Percentiles rank a stretch among this genome's conserved stretches.
phyloP scores from a whole-genome alignment of 2,888 invertebrate species.

The Piscicola geometra region DNA sequence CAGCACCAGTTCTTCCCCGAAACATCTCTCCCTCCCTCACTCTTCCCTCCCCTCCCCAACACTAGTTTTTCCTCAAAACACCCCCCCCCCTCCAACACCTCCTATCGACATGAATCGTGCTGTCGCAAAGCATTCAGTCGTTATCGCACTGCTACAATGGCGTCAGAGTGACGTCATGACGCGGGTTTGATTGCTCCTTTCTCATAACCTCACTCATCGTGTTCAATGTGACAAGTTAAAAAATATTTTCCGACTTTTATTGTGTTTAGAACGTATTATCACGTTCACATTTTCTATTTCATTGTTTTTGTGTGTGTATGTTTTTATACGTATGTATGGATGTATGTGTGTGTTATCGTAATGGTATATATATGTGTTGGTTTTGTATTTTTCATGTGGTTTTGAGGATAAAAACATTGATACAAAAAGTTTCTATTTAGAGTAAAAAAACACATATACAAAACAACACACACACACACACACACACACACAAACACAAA shows the following conservation, averaged over 20 bases:
- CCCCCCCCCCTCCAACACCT: not conserved
- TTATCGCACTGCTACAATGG: not conserved
- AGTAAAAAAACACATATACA: slow-evolving; percentile 3
- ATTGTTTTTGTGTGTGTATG: slow-evolving; percentile 15
- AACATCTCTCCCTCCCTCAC: no score
- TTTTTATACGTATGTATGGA: not conserved
- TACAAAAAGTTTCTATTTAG: not conserved
- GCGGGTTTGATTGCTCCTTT: not conserved
- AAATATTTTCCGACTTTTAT: not conserved
- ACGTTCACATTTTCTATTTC: not conserved
- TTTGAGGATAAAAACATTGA: no score
- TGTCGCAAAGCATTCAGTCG: not conserved
- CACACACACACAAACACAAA: slow-evolving; percentile 27
- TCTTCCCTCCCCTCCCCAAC: not conserved
- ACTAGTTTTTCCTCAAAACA: not conserved
- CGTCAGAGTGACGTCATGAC: slow-evolving; percentile 2
- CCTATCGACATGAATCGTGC: slow-evolving; percentile 2
- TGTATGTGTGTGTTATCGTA: not conserved
- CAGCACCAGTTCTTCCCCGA: no score
- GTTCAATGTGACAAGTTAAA: not conserved
- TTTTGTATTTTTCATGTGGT: not conserved
- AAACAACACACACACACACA: slow-evolving; percentile 27
- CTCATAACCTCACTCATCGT: not conserved
- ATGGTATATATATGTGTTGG: not conserved
- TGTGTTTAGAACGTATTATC: no score